A percentile compares a stretch with the other conserved stretches of the same genome.
phyloP scores from a whole-genome alignment of 92 coral and sea anemone genomes.

The Zoanthus sociatus region DNA sequence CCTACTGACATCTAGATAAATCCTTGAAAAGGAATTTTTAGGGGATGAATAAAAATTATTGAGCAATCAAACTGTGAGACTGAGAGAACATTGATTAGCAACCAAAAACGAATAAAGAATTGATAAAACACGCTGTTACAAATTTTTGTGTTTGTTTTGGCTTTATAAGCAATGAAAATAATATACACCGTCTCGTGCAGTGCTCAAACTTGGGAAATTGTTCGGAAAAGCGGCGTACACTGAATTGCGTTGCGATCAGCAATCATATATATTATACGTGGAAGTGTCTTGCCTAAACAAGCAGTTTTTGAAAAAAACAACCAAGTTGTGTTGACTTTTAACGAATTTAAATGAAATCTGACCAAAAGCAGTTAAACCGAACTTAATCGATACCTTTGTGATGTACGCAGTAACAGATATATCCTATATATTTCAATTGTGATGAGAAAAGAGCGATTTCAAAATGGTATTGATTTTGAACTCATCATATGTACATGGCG shows the following conservation, averaged over 20 bases:
- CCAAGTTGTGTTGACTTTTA: constrained; percentile 7
- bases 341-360: not conserved
- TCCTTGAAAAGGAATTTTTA: not conserved
- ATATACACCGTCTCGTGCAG: not conserved
- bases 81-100: not conserved
- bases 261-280: constrained; percentile 6
- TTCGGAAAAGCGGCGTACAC: constrained; percentile 39
- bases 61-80: not conserved
- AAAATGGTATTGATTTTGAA: not conserved
- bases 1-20: not conserved
- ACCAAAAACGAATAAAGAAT: constrained; percentile 1
- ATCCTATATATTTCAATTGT: constrained; percentile 10
- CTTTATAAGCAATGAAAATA: not conserved
- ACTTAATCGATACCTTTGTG: not conserved
- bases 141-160: constrained; percentile 30
- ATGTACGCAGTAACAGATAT: constrained; percentile 25
- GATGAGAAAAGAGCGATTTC: constrained; percentile 24
- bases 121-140: constrained; percentile 10
- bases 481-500: not conserved
- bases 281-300: constrained; percentile 1
- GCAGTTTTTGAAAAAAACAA: not conserved
- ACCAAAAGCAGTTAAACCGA: constrained; percentile 4
- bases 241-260: not conserved
- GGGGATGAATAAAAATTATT: not conserved
- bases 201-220: constrained; percentile 16